Evolutionary conservation across 2,888 invertebrate genomes (phyloP).

Genomic region (Drosophila picticornis): DNA sequence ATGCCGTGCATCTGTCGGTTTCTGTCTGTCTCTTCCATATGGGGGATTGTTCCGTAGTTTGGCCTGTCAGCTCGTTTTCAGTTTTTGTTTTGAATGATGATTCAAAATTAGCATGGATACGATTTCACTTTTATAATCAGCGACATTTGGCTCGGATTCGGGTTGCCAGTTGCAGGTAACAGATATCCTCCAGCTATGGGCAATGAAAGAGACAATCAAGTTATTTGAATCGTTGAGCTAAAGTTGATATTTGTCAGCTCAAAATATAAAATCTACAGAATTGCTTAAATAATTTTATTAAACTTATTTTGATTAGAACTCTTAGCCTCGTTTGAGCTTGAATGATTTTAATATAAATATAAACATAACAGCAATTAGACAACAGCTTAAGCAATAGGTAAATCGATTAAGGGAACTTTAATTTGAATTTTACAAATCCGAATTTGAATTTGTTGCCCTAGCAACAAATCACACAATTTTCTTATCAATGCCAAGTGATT

Average conservation of each 20-base stretch:
- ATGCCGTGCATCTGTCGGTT: slow-evolving; percentile 82
- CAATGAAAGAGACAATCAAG: slow-evolving; percentile 3
- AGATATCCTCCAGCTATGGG: slow-evolving; percentile 26
- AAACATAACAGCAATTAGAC: not conserved
- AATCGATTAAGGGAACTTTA: not conserved
- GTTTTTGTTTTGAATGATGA: slow-evolving; percentile 64
- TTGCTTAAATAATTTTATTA: not conserved
- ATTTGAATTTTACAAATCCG: not conserved
- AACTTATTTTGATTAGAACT: not conserved
- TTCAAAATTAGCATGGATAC: slow-evolving; percentile 82
- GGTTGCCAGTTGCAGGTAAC: slow-evolving; percentile 24
- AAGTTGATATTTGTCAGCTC: not conserved
- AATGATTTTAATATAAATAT: not conserved
- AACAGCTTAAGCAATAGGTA: not conserved
- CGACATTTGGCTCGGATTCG: slow-evolving; percentile 15
- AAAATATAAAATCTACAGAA: not conserved
- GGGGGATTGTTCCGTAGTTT: slow-evolving; percentile 57
- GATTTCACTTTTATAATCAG: slow-evolving; percentile 77
- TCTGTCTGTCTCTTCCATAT: slow-evolving; percentile 51
- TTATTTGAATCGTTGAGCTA: not conserved
- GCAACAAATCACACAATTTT: slow-evolving; percentile 19
- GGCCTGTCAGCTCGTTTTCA: slow-evolving; percentile 58
- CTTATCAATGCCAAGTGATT: slow-evolving; percentile 21
- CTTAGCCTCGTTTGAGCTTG: not conserved
- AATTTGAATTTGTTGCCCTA: not conserved